Base-by-base conservation (phyloP, 2,888 invertebrate species). In the Amblyteles armatorius region DNA sequence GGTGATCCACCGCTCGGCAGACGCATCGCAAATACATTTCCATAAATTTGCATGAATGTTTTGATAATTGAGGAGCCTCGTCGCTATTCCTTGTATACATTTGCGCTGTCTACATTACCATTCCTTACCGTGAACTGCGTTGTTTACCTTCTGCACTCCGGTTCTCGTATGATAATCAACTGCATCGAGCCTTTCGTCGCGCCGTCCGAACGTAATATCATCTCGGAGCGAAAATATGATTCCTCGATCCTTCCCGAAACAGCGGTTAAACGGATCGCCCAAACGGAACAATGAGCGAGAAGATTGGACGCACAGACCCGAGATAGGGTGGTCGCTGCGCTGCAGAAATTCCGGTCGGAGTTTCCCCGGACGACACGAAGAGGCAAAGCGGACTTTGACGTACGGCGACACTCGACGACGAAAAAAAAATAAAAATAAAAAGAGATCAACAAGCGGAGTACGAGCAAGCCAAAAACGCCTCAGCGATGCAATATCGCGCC, bases 41-140 rank as follows among this genome's bases (percentile, higher is more conserved):
- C 93, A 93, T 93, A 92, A 91, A 85, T 93, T 93, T 92, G 93
- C 93, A 93, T 93, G 91, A 90, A 92, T 91, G 93, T 93, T 92
- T 92, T 92, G 91, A 93, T 92, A 92, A 93, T 92, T 91, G 91
- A 91, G 89, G 79, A 76, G 65, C 74, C 72, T 40, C 68, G 81
- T 81, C 72, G 82, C 79, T 72, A 40, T 60, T 60, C 77, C 52
- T 73, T 73, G 79, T 67, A 84, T 79, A 84, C 76, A 78, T 83
- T 63, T 33, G 44, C 57, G n/a, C 65, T 57, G 19, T 33, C 50
- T 36, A 60, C 29, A 82, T 85, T 79, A 78, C 79, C 74, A 82
- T 79, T 72, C 57, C 60, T 60, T 29, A 67, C 71, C 13, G 68
- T 33, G 48, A 71, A 72, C 71, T 13, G 72, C 72, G 48, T 57